These are phyloP conservation scores for Sebastes umbrosus DNA, from an alignment of 2,797 vertebrate genomes.

Conservation along the genomic window DNA sequence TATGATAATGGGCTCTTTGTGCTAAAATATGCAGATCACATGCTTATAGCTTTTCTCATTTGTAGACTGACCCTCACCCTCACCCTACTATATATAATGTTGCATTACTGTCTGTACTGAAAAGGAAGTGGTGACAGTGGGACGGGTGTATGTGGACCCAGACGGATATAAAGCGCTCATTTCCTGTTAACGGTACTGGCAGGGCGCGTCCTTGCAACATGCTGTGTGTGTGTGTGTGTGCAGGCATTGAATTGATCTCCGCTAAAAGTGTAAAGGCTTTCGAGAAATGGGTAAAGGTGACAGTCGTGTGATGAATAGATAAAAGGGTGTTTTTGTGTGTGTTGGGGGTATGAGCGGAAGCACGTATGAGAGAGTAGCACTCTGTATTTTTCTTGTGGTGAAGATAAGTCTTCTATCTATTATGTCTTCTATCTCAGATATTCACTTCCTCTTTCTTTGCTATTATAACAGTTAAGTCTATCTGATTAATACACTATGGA, in stretches of 20 bases:
- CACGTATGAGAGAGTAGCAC: background rate
- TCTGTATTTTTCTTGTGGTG: background rate
- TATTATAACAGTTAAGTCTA: background rate
- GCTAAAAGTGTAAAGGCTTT: background rate
- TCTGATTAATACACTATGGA: background rate
- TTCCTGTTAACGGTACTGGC: slow-evolving; percentile 56
- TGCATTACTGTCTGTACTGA: background rate
- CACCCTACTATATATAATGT: background rate
- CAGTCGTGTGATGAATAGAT: background rate
- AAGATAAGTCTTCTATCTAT: background rate
- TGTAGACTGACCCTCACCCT: background rate
- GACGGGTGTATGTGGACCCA: background rate
- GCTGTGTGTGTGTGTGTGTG: background rate
- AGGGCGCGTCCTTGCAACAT: background rate
- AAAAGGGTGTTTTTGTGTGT: background rate
- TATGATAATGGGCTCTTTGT: background rate
- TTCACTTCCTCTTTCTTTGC: background rate
- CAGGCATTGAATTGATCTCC: background rate
- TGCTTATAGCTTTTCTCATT: background rate
- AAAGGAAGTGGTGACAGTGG: slow-evolving; percentile 35
- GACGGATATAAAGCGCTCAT: background rate
- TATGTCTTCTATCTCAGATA: background rate
- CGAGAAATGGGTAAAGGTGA: slow-evolving; percentile 40
- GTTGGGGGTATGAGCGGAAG: background rate
- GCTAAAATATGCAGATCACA: background rate